Base-by-base conservation (phyloP, 1,140 invertebrate genomes). In the Ceratoteleas bidentatus region DNA sequence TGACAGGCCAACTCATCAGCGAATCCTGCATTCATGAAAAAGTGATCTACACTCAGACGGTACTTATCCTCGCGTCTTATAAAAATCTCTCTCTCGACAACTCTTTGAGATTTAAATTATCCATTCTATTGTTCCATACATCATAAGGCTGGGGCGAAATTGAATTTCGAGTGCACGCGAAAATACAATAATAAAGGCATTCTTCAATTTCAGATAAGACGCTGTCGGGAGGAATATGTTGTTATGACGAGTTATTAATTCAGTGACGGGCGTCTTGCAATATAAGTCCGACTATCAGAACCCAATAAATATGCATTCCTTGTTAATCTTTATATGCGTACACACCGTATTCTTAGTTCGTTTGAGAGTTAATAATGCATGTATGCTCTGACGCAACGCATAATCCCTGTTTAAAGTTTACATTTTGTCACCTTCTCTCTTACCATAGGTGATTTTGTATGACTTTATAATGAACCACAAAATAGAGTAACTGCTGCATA, bases 11-110 rank as follows among this genome's bases (percentile, higher is more conserved):
- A 73, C 24, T 64, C 49, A 64, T 64, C 52, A 57, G 69, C 33
- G 49, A 73, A 73, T 64, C 45, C 34, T 49, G 14, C 38, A 73
- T 57, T 73, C 69, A 49, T 57, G 4, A 53, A 56, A 64, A 73
- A 73, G 64, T 64, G 13, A 73, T 64, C 69, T 73, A 52, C 15
- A 47, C 69, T 73, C 60, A 64, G 60, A 73, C 69, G 13, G 40
- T 57, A 64, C 60, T 64, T 73, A 57, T 49, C 5, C 7, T 4
- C n/a, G 36, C 36, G 16, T 56, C 50, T 56, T 64, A 50, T 38
- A 56, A 56, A 64, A 64, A 64, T 64, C 58, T 64, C 60, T 73
- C 49, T 45, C 49, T 54, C 58, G n/a, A 47, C 34, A 62, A 54
- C 13, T 14, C 32, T 72, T 72, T 53, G 58, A 72, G 24, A 62